A percentile compares a stretch with the other conserved stretches of the same genome.
Conservation (phyloP, 1,140 invertebrate genomes). For the Pantala flavescens region DNA sequence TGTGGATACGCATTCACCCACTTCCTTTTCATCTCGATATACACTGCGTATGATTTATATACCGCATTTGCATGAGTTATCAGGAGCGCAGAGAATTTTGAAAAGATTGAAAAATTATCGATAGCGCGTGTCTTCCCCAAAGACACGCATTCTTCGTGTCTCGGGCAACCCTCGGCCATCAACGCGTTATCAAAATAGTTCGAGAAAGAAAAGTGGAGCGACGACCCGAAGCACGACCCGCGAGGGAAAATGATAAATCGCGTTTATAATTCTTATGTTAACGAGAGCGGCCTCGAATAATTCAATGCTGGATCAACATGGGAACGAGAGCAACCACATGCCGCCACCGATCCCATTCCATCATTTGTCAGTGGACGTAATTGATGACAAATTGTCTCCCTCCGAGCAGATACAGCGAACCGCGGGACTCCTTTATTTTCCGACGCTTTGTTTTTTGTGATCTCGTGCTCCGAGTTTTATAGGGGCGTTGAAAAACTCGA, state of each 20-base stretch:
- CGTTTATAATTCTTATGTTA: conserved; percentile 1
- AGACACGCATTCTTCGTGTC: no score
- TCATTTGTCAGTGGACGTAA: background rate
- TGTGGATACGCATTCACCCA: no score
- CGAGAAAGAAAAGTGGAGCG: background rate
- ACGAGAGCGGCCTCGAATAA: background rate
- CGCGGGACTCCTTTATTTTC: background rate
- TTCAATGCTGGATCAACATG: background rate
- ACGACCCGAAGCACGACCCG: background rate
- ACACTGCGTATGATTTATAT: no score
- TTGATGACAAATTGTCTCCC: conserved; percentile 3
- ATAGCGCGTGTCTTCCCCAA: no score
- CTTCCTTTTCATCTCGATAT: no score
- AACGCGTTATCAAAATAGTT: no score
- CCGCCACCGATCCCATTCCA: background rate
- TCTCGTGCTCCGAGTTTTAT: background rate
- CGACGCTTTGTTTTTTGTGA: background rate
- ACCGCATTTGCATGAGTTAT: no score
- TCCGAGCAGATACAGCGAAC: background rate
- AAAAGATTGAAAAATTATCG: no score
- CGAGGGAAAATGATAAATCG: conserved; percentile 1
- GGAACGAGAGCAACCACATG: background rate
- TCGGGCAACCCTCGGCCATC: no score
- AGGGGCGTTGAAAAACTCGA: background rate
- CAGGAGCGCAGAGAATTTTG: no score